phyloP scores from a whole-genome alignment of 2,113 vertebrate species.

The Laticauda colubrina region DNA sequence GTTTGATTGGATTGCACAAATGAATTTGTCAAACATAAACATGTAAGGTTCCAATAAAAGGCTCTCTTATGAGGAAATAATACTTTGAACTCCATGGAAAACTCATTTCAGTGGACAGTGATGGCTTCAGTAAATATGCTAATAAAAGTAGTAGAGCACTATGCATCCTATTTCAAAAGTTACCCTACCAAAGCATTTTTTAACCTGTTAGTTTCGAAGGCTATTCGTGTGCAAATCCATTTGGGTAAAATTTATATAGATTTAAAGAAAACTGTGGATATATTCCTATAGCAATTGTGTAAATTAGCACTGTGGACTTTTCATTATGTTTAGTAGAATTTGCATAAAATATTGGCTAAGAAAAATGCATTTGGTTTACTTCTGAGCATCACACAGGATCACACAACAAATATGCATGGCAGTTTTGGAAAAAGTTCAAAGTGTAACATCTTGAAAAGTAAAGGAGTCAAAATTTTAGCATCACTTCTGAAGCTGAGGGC shows the following conservation, averaged over 20 bases:
- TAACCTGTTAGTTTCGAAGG: background rate
- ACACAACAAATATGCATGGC: background rate
- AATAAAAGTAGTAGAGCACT: background rate
- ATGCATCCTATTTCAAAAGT: background rate
- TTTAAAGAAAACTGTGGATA: background rate
- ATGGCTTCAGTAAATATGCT: background rate
- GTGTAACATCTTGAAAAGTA: background rate
- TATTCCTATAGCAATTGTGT: background rate
- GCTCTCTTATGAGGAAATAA: background rate
- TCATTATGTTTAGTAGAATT: background rate
- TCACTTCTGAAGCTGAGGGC: background rate
- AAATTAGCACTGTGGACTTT: background rate
- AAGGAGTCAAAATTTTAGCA: background rate
- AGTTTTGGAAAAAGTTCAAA: background rate
- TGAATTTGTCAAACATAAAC: background rate
- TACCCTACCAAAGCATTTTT: background rate
- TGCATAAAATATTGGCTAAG: background rate
- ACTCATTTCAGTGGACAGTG: background rate
- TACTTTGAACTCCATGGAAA: background rate
- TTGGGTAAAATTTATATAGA: background rate
- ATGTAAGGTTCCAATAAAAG: background rate
- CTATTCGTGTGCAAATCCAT: background rate
- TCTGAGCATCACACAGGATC: background rate
- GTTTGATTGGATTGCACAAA: background rate
- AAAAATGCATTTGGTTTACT: background rate